Conservation (phyloP, 2,797 vertebrate genomes). For the Rhodeus uyekii region DNA sequence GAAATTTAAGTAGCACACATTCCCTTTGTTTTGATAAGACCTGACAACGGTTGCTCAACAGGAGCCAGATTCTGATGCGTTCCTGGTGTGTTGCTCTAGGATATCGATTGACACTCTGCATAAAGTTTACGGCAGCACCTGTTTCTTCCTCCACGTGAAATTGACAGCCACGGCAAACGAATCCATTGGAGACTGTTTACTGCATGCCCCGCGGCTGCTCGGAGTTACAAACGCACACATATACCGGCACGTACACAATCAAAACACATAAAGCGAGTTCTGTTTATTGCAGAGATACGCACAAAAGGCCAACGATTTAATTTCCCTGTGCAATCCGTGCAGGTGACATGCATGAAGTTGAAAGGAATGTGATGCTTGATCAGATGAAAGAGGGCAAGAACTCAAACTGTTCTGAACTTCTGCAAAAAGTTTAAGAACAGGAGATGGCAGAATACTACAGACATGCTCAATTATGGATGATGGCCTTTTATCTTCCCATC, state of each 20-base stretch:
- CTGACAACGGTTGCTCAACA: conserved; percentile 40
- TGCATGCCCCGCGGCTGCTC: conserved; percentile 62
- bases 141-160: conserved; percentile 65
- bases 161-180: conserved; percentile 66
- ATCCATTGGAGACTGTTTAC: conserved; percentile 73
- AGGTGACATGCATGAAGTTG: conserved; percentile 61
- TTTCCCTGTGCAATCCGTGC: conserved; percentile 49
- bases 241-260: conserved; percentile 41
- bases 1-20: conserved; percentile 42
- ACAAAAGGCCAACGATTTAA: conserved; percentile 50
- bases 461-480: conserved; percentile 78
- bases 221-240: conserved; percentile 55
- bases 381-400: conserved; percentile 72
- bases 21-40: conserved; percentile 20
- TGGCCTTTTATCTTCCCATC: conserved; percentile 75
- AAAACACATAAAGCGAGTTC: conserved; percentile 11
- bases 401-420: conserved; percentile 67
- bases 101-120: conserved; percentile 73
- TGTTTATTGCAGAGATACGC: conserved; percentile 38
- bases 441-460: conserved; percentile 71
- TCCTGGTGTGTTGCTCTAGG: conserved; percentile 51
- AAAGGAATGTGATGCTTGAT: conserved; percentile 51
- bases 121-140: conserved; percentile 66
- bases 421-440: conserved; percentile 60
- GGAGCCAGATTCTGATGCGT: conserved; percentile 37